Conservation (phyloP, 1,140 invertebrate species). For the Semibalanus balanoides region DNA sequence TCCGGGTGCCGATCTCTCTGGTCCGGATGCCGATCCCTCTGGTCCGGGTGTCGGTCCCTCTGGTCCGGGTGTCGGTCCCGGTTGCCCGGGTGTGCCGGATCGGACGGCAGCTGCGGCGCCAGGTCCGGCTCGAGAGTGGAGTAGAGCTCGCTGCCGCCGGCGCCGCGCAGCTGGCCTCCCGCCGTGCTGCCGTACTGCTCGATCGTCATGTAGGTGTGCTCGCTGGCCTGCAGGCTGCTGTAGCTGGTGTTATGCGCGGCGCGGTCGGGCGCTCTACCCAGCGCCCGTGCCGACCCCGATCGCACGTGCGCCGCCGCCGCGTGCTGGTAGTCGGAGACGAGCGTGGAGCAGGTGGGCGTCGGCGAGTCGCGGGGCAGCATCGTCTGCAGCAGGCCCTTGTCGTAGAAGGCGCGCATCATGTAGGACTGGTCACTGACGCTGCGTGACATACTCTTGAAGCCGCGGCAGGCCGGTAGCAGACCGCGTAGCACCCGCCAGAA, state of each 20-base stretch:
- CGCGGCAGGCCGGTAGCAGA: neutral
- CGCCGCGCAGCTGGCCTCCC: too few relatives aligned
- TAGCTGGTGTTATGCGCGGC: neutral
- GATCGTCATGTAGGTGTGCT: constrained; percentile 2
- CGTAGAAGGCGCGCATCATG: neutral
- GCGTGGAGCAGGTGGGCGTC: neutral
- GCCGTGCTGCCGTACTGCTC: neutral
- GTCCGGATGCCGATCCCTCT: too few relatives aligned
- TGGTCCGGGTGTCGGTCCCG: too few relatives aligned
- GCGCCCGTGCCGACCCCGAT: neutral
- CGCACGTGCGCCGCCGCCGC: too few relatives aligned
- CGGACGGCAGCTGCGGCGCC: neutral
- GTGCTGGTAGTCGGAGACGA: neutral
- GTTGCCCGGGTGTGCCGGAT: neutral
- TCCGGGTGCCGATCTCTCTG: too few relatives aligned
- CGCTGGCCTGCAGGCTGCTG: neutral
- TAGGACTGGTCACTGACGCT: neutral
- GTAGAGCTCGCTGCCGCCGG: neutral
- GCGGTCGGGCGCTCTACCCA: too few relatives aligned
- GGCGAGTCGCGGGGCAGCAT: neutral
- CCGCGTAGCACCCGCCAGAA: neutral
- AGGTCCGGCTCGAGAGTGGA: neutral
- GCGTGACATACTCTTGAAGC: neutral
- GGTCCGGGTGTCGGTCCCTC: too few relatives aligned
- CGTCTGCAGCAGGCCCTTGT: neutral